Base-by-base conservation (phyloP, 2,797 vertebrate genomes). In the Leptodactylus fallax region DNA sequence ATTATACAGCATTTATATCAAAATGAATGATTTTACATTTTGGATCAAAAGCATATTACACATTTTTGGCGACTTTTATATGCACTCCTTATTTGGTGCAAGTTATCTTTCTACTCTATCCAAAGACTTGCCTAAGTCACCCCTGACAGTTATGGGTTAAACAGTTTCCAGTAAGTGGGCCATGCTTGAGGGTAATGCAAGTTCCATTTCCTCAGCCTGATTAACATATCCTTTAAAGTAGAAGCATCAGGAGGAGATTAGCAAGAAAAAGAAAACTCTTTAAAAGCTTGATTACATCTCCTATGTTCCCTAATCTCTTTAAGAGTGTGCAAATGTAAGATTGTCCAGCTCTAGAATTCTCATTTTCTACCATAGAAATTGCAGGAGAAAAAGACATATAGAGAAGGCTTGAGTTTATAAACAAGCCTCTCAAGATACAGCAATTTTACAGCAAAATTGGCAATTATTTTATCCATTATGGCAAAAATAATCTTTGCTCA, bases 221-320 rank as follows among this genome's bases (percentile, higher is more conserved):
- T 88, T 88, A 88, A 88, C 87, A 85, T 88, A 88, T 88, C 87
- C 78, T 88, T 88, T 88, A 88, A 88, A 85, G 65, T 88, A 88
- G 87, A 88, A 88, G 74, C 87, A 85, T 85, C 87, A 88, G 77
- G 87, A 88, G 60, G 77, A 88, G 87, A 88, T 88, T 88, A 88
- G 67, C 87, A 74, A 72, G 87, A 85, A 88, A 84, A 88, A 80
- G 77, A 65, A 88, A 88, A 85, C 83, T 85, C 83, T 85, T 81
- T 88, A 85, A 88, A 88, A 81, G 87, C 83, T 88, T 88, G 87
- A 88, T 88, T 88, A 88, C 87, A 88, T 88, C 83, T 88, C 83
- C 78, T n/a, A 81, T 85, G 67, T 81, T 76, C 87, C 23, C 63
- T 88, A 88, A 88, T 88, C 87, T 80, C 77, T 88, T 88, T 81